Base-by-base conservation (phyloP, 1,140 invertebrate species). In the Cyclina sinensis region DNA sequence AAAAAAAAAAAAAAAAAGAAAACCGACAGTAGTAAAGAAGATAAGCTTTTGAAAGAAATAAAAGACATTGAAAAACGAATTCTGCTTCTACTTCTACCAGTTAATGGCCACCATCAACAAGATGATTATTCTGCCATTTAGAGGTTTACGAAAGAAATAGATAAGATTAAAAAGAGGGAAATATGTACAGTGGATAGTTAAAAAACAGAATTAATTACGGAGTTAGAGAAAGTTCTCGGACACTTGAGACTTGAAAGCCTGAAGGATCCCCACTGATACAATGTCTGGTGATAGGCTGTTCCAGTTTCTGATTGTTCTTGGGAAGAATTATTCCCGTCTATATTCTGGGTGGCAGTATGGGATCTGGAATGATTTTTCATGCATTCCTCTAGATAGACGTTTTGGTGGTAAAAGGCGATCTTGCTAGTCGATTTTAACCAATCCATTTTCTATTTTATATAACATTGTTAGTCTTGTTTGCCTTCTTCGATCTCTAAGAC, bases 381-480 rank as follows among this genome's bases (percentile, higher is more conserved):
- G 24, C 30, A 27, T 32, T 14, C 27, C 51, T 54, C 78, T 30
- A 18, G 78, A 24, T 5, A 11, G 78, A 7, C 51, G 27, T 30
- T 35, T 54, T 57, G 30, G 24, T 21, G 24, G 24, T 9, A 57
- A 57, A 16, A 59, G 43, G 9, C 37, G 18, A 59, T 82, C 21
- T 82, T 18, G 32, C n/a, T 82, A 65, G 18, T 39, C 21, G 59
- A 82, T 82, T n/a, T 27, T 14, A 11, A 82, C 54, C 0, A 46
- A 16, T 11, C 65, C 37, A 16, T 82, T 39, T 37, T 37, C 43
- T 9, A 82, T 68, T 65, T 82, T 62, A 39, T 65, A 82, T 7
- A 82, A 21, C 80, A 65, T 43, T 12, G 18, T 43, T 27, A 62
- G 59, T 21, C 80, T 37, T 18, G 80, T n/a, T n/a, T 65, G 35